Base-by-base conservation (phyloP, 2,113 vertebrate genomes). In the Neopipo cinnamomea region DNA sequence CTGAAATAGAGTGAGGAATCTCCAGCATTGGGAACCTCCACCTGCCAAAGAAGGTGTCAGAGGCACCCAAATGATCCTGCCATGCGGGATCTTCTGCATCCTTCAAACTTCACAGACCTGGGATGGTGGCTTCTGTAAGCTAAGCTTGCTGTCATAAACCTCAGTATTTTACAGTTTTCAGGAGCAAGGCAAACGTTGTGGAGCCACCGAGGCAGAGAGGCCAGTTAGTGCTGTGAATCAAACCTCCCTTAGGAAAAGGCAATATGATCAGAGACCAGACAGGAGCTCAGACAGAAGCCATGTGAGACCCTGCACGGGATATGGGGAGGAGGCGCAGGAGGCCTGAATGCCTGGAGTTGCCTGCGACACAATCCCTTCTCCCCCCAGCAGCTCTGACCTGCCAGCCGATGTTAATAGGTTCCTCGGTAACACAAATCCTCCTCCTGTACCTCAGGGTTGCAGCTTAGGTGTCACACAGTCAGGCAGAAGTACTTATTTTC, bases 401-500 rank as follows among this genome's bases (percentile, higher is more conserved):
- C 68, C 81, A 89, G 67, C 25, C 1, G 5, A 47, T 5, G n/a
- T 31, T 88, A 79, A 85, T 42, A 71, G 80, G 68, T 85, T 92
- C 91, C 77, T 89, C 6, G 6, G 70, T 46, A 89, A 89, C 50
- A 76, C 53, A 80, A 76, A 90, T 86, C 67, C 52, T 84, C 50
- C 78, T 85, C 59, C 89, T 41, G 14, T 27, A 90, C 72, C 75
- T 95, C 85, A 3, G 61, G 68, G 25, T 33, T 65, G 65, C 85
- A 77, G 79, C 58, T 85, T 58, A 83, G 85, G 93, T 92, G 85
- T 92, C 71, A 88, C 61, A 95, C 80, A 95, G 89, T 55, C 30
- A 39, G 95, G 52, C 1, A 83, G 67, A 94, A 94, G 95, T 56
- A 76, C 39, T 91, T 94, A 83, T 95, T 97, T 97, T 89, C 88